Base-by-base conservation (phyloP, 2,888 invertebrate species). In the Chrysotoxum bicinctum region DNA sequence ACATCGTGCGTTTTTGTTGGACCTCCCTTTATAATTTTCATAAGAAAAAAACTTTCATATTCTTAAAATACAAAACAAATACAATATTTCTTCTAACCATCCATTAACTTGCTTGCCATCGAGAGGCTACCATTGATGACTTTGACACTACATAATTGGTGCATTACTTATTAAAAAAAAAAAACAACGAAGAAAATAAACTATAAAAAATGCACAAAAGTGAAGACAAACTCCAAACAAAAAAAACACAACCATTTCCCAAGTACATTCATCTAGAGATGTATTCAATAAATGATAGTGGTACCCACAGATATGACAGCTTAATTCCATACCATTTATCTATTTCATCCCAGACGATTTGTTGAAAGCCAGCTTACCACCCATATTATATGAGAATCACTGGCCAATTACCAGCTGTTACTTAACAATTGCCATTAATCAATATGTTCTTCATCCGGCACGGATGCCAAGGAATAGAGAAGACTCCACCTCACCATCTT, bases 351-450 rank as follows among this genome's bases (percentile, higher is more conserved):
- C 45, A 19, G 64, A 75, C 68, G 78, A 78, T 83, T 58, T 74
- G 75, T 68, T 84, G 75, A 80, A 76, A 80, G 72, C 48, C 52
- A 68, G 75, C 66, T 12, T 35, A 50, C 75, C 75, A 66, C 50
- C 74, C 69, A 74, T 74, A 52, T 79, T 79, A 70, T 43, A 66
- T 58, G 48, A 48, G 70, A 79, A 79, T 66, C 84, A 70, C 64
- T 72, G 64, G 48, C 66, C 84, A 84, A 84, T 84, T 84, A 84
- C 75, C 60, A 80, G 72, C 80, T 76, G 75, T 84, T 84, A 84
- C 54, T 66, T 68, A 75, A 52, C 79, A 79, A 79, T 82, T 45
- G 79, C 84, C 58, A 75, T 84, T 75, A 84, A 84, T 79, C 84
- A 79, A 79, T 75, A 70, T 74, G 26, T 52, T 64, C 56, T 23